Base-by-base conservation (phyloP, 2,113 vertebrate genomes). In the Phalacrocorax aristotelis region DNA sequence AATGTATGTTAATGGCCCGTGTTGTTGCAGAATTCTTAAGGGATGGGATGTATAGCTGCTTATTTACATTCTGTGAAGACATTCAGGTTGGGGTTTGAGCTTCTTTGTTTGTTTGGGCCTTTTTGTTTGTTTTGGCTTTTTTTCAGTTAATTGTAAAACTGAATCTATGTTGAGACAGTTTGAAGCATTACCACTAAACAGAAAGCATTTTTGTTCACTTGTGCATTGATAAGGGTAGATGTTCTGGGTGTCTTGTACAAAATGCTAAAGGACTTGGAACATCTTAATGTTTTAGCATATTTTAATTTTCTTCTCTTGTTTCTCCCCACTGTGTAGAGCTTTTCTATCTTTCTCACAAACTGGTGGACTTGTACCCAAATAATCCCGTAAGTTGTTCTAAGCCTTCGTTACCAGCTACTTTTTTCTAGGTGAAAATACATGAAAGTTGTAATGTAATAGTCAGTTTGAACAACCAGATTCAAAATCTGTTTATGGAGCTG, bases 361-460 rank as follows among this genome's bases (percentile, higher is more conserved):
- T 99, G 97, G 99, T 99, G 98, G 99, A 99, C 97, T 98, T 99
- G 94, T 99, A 99, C 97, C 99, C 99, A 89, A 99, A 99, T 98
- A 99, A 99, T 97, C 99, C 99, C 83, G 99, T 99, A 98, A 99
- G 99, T 99, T 97, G 68, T 93, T 94, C 61, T 75, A 89, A 69
- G 15, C 36, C 44, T 52, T 66, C 29, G 1, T 77, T 94, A 26
- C 46, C 40, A 21, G 36, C 3, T 68, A 61, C 10, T 30, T 82
- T 92, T 79, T 46, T n/a, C 36, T 75, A 77, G 25, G 6, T 79
- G 38, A 90, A 91, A 90, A 13, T 13, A 40, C 4, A 3, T 62
- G 18, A 26, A 81, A 74, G 4, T 58, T 91, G 5, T 60, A 75
- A n/a, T n/a, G 10, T 62, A 57, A 32, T 36, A 51, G 51, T 60